A percentile compares a stretch with the other conserved stretches of the same genome.
phyloP scores from a whole-genome alignment of 1,140 invertebrate genomes.

The Lepidotrigona ventralis region DNA sequence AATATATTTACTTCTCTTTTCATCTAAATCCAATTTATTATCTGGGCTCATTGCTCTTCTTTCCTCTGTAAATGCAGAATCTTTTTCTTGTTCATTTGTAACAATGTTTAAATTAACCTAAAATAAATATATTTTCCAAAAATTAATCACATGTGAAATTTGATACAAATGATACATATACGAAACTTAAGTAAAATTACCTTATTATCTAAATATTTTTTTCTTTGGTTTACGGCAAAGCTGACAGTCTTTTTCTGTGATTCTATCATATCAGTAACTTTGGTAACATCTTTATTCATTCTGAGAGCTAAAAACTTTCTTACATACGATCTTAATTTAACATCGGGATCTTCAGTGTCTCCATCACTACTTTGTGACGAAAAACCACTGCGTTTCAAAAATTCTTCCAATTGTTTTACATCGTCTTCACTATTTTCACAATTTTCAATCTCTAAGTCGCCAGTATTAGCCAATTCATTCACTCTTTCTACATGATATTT shows the following conservation, averaged over 20 bases:
- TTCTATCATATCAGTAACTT: slow-evolving; percentile 82
- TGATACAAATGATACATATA: slow-evolving; percentile 25
- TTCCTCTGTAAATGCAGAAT: slow-evolving; percentile 62
- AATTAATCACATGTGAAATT: slow-evolving; percentile 35
- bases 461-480: slow-evolving; percentile 63
- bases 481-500: slow-evolving; percentile 72
- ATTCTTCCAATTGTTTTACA: slow-evolving; percentile 86
- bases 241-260: slow-evolving; percentile 86
- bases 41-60: slow-evolving; percentile 60
- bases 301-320: slow-evolving; percentile 82
- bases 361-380: slow-evolving; percentile 85
- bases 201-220: slow-evolving; percentile 82
- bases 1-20: slow-evolving; percentile 71
- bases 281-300: slow-evolving; percentile 81
- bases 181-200: slow-evolving; percentile 59
- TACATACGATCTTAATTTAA: slow-evolving; percentile 86
- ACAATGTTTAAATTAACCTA: slow-evolving; percentile 57
- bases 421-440: slow-evolving; percentile 82
- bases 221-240: slow-evolving; percentile 85
- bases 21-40: slow-evolving; percentile 69
- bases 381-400: slow-evolving; percentile 86
- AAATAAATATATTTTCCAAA: slow-evolving; percentile 20
- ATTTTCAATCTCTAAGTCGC: slow-evolving; percentile 65
- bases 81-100: slow-evolving; percentile 57
- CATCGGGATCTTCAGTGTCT: slow-evolving; percentile 83